Conservation (phyloP, 2,113 vertebrate genomes). For the Sapajus apella region DNA sequence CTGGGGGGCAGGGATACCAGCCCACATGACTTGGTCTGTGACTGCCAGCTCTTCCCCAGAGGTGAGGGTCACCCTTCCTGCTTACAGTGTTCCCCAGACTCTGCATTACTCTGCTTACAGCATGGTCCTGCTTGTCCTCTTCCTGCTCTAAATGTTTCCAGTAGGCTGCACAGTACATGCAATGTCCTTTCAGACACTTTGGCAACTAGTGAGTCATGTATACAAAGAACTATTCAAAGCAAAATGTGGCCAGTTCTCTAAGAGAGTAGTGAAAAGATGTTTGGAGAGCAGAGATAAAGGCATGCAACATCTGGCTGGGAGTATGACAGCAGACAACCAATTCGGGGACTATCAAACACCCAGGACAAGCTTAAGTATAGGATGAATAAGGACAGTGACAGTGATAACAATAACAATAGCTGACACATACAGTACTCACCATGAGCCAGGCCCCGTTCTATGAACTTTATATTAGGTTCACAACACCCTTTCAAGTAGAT, state of each 20-base stretch:
- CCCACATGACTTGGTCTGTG: not conserved
- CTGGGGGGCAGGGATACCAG: not conserved
- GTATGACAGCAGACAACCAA: constrained; percentile 44
- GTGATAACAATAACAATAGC: not conserved
- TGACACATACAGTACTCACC: not conserved
- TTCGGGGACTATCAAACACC: constrained; percentile 42
- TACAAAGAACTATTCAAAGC: constrained; percentile 77
- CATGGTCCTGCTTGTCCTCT: not conserved
- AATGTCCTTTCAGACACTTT: constrained; percentile 69
- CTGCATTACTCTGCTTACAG: not conserved
- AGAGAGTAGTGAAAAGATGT: constrained; percentile 71
- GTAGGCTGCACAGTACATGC: constrained; percentile 56
- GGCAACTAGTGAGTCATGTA: constrained; percentile 68
- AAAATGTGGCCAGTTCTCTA: constrained; percentile 61
- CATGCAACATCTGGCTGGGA: constrained; percentile 60
- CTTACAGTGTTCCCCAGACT: not conserved
- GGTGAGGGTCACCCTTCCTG: not conserved
- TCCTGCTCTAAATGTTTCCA: constrained; percentile 39
- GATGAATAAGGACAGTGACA: not conserved
- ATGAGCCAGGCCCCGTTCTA: not conserved
- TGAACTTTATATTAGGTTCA: not conserved
- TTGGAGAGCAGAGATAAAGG: constrained; percentile 64
- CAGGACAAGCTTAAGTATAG: constrained; percentile 24
- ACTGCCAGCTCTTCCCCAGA: not conserved
- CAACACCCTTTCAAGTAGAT: not conserved